phyloP scores from a whole-genome alignment of 2,797 vertebrate genomes.

The Falco rusticolus region DNA sequence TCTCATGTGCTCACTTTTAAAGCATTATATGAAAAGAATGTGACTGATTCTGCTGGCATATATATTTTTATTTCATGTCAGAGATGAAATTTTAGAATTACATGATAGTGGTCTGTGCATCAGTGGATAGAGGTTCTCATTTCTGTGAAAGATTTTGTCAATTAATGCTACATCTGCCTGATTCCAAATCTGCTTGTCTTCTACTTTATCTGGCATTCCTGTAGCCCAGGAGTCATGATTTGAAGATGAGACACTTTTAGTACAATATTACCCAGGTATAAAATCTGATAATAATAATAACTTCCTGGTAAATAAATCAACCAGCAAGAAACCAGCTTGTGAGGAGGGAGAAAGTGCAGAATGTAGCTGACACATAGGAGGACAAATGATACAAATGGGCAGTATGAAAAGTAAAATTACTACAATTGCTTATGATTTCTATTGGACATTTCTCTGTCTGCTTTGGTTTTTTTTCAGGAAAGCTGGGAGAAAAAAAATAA shows the following conservation, averaged over 20 bases:
- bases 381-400: not conserved
- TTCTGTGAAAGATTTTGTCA: not conserved
- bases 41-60: not conserved
- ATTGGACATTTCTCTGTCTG: not conserved
- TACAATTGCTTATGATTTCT: not conserved
- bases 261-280: not conserved
- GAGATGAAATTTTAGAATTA: not conserved
- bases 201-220: not conserved
- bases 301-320: not conserved
- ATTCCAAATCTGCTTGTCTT: not conserved
- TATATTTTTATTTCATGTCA: not conserved
- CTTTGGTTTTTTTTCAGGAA: not conserved
- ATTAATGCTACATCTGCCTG: not conserved
- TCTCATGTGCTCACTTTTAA: not conserved
- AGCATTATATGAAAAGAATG: not conserved
- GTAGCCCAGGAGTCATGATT: not conserved
- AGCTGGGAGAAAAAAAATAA: not conserved
- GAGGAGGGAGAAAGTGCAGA: not conserved
- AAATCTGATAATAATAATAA: not conserved
- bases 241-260: not conserved
- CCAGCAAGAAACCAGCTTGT: not conserved
- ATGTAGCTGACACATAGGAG: not conserved
- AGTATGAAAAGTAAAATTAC: not conserved
- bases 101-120: accelerated
- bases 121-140: not conserved